phyloP scores from a whole-genome alignment of 2,888 invertebrate species.

The Deilephila porcellus region DNA sequence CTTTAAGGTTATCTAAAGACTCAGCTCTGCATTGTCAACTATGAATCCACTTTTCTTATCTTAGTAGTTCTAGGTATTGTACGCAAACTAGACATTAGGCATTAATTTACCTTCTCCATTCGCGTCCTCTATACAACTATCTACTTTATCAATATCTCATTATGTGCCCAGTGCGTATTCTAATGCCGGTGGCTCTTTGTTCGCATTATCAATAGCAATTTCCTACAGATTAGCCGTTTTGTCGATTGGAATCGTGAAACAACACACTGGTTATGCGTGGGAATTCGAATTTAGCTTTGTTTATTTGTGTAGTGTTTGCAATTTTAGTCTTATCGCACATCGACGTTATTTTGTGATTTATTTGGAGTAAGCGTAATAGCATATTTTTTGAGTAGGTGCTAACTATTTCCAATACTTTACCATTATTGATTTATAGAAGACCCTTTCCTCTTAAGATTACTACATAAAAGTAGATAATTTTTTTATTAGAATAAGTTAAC shows the following conservation, averaged over 20 bases:
- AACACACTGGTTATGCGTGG: neutral
- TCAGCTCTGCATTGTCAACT: neutral
- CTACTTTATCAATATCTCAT: slow-evolving; percentile 18
- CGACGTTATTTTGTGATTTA: too few species aligned
- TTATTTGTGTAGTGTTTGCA: too few species aligned
- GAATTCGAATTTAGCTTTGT: neutral
- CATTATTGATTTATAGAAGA: too few species aligned
- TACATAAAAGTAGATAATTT: too few species aligned
- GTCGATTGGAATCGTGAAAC: slow-evolving; percentile 8
- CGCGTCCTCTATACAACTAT: neutral
- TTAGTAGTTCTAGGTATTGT: slow-evolving; percentile 8
- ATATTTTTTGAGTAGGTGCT: too few species aligned
- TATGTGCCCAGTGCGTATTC: slow-evolving; percentile 7
- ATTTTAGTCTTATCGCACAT: too few species aligned
- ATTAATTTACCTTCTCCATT: slow-evolving; percentile 4
- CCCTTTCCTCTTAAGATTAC: too few species aligned
- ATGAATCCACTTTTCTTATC: slow-evolving; percentile 6
- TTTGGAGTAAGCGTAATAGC: too few species aligned
- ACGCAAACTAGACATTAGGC: neutral
- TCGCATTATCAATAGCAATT: slow-evolving; percentile 20
- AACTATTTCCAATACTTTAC: too few species aligned
- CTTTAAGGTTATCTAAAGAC: slow-evolving; percentile 12
- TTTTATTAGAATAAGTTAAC: too few species aligned
- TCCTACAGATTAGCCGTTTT: slow-evolving; percentile 16
- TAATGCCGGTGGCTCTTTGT: slow-evolving; percentile 22